A percentile compares a stretch with the other conserved stretches of the same genome.
Evolutionary conservation across 2,888 invertebrate genomes (phyloP).

Genomic region (Thelaira solivaga): DNA sequence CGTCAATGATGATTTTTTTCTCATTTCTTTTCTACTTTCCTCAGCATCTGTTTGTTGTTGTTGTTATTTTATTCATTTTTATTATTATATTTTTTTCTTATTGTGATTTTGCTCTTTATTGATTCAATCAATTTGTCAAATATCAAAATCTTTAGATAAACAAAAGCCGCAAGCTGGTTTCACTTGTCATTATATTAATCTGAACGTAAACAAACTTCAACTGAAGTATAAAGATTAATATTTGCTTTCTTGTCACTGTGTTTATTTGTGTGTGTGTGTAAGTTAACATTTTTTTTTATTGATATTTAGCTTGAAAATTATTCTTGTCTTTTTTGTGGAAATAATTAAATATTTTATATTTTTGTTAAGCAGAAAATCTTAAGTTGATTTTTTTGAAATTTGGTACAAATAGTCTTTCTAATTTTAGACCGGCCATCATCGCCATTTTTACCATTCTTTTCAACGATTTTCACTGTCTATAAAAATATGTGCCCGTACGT

Average conservation of each 20-base stretch:
- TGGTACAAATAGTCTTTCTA: too few relatives aligned
- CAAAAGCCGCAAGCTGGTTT: conserved; percentile 65
- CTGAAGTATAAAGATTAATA: conserved; percentile 52
- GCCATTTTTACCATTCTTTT: too few relatives aligned
- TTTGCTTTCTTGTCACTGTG: conserved; percentile 41
- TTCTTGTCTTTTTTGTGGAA: background rate
- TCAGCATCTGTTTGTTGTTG: conserved; percentile 44
- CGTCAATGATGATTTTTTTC: conserved; percentile 31
- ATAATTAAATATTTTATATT: background rate
- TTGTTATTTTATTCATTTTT: conserved; percentile 6
- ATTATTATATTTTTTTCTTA: background rate
- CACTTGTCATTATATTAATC: conserved; percentile 57
- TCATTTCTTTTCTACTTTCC: background rate
- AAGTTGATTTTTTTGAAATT: too few relatives aligned
- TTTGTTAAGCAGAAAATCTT: too few relatives aligned
- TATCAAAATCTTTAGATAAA: conserved; percentile 69
- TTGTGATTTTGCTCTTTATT: conserved; percentile 63
- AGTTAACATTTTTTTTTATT: background rate
- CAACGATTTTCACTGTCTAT: too few relatives aligned
- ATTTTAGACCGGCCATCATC: too few relatives aligned
- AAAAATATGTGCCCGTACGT: too few relatives aligned
- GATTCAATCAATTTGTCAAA: conserved; percentile 69
- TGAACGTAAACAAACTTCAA: conserved; percentile 28
- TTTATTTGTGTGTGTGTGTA: conserved; percentile 9
- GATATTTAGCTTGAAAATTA: conserved; percentile 1